Conservation (phyloP, 2,888 invertebrate genomes). For the Synanthedon myopaeformis region DNA sequence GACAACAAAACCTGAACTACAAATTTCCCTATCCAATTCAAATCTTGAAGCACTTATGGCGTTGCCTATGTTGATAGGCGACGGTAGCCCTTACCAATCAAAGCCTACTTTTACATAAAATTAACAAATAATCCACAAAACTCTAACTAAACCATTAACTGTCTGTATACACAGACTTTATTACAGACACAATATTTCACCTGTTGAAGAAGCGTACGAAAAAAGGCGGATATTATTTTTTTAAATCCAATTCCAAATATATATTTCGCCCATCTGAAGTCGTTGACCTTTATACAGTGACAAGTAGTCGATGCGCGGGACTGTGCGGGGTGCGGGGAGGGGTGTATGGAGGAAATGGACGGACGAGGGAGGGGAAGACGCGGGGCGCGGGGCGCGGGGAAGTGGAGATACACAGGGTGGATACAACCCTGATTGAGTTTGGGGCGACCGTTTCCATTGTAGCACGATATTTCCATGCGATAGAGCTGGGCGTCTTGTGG, state of each 20-base stretch:
- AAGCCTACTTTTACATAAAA: no score
- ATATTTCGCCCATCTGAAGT: constrained; percentile 23
- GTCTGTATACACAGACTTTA: no score
- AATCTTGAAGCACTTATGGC: no score
- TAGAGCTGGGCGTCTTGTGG: no score
- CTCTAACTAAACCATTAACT: no score
- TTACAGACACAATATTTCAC: no score
- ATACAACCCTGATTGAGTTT: constrained; percentile 16
- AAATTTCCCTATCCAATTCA: no score
- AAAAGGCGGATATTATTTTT: background rate
- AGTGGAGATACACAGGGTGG: constrained; percentile 8
- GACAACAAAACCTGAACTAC: no score
- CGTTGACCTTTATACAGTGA: constrained; percentile 39
- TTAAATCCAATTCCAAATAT: background rate
- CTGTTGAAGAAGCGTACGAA: background rate
- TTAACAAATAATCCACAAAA: no score
- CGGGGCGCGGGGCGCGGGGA: constrained; percentile 7
- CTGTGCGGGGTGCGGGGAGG: constrained; percentile 9
- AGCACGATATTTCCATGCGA: constrained; percentile 4
- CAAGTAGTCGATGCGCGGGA: constrained; percentile 13
- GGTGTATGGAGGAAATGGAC: background rate
- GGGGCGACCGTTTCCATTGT: constrained; percentile 17
- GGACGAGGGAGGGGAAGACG: background rate
- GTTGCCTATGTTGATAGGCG: no score
- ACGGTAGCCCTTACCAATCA: no score